These are phyloP conservation scores for Sceloporus tristichus DNA, from an alignment of 2,113 vertebrate species.

Conservation along the genomic window DNA sequence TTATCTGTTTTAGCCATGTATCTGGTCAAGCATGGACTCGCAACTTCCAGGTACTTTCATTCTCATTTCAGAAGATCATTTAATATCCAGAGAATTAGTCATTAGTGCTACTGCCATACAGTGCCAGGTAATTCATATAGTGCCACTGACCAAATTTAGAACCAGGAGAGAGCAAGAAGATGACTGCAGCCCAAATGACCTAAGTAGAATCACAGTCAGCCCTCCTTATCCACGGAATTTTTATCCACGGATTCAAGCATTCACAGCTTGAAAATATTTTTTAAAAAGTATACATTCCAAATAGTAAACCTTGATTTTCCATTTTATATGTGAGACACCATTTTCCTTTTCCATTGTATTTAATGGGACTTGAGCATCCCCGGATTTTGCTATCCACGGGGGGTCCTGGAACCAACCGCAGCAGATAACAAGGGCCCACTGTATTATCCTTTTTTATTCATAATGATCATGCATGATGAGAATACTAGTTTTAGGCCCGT, in stretches of 20 bases:
- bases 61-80: not conserved
- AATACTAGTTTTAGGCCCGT: not conserved
- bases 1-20: not conserved
- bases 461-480: not conserved
- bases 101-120: not conserved
- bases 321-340: too few relatives aligned
- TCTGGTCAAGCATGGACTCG: not conserved
- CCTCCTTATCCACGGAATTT: too few relatives aligned
- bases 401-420: too few relatives aligned
- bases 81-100: not conserved
- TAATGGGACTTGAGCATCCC: too few relatives aligned
- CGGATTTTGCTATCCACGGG: too few relatives aligned
- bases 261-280: too few relatives aligned
- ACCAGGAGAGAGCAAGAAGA: not conserved
- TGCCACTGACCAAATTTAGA: not conserved
- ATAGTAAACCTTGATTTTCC: too few relatives aligned
- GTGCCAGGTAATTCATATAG: too few relatives aligned
- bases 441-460: not conserved
- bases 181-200: not conserved
- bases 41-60: fast-evolving
- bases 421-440: too few relatives aligned
- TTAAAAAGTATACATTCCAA: too few relatives aligned
- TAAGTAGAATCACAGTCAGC: not conserved
- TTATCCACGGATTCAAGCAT: too few relatives aligned
- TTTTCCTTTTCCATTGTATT: too few relatives aligned